Conservation (phyloP, 2,113 vertebrate species). For the Zosterops borbonicus region DNA sequence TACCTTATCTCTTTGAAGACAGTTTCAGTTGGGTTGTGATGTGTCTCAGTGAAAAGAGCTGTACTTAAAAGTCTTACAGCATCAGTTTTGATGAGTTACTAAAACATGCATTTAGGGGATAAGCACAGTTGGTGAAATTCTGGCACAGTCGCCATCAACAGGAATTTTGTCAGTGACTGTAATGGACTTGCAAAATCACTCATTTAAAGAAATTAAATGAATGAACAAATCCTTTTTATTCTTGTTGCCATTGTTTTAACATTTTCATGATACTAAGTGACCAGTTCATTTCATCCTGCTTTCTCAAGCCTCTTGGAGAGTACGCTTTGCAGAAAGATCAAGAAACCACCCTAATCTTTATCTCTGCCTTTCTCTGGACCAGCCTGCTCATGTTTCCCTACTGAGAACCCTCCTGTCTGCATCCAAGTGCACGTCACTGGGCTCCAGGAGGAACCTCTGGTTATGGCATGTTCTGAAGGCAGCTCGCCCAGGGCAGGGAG, state of each 20-base stretch:
- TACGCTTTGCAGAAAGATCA: fast-evolving
- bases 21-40: neutral
- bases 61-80: neutral
- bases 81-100: neutral
- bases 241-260: neutral
- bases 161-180: neutral
- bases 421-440: neutral
- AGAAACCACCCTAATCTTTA: neutral
- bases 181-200: neutral
- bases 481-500: neutral
- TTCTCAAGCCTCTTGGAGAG: neutral
- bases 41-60: neutral
- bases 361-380: neutral
- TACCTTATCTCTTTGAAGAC: neutral
- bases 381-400: neutral
- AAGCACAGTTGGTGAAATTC: neutral
- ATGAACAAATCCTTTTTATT: neutral
- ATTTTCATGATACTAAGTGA: neutral
- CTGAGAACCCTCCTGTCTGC: neutral
- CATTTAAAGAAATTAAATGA: neutral
- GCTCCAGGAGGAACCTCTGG: neutral
- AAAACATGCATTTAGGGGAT: neutral
- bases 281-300: neutral
- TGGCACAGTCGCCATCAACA: neutral
- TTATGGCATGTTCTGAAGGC: neutral